phyloP scores from a whole-genome alignment of 2,113 vertebrate genomes.

The Corvus cornix region DNA sequence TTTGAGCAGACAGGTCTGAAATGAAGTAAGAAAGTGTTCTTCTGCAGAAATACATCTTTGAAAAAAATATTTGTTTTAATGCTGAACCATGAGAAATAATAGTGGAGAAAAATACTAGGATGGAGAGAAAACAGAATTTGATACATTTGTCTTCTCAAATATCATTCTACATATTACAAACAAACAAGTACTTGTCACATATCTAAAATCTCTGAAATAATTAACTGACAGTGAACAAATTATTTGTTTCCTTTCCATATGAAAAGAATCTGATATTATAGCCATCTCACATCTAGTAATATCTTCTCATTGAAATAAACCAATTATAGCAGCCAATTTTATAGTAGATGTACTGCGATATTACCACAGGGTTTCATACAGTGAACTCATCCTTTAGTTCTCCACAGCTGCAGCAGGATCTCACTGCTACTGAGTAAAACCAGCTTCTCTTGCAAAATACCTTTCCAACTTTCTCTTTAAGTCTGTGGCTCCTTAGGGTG shows the following conservation, averaged over 20 bases:
- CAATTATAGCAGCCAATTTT: background rate
- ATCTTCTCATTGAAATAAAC: background rate
- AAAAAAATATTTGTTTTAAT: background rate
- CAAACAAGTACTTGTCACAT: background rate
- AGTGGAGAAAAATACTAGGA: background rate
- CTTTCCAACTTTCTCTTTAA: background rate
- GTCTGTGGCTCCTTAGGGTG: background rate
- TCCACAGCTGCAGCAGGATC: background rate
- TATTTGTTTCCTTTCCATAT: background rate
- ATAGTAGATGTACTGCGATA: background rate
- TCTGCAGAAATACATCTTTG: background rate
- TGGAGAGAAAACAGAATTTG: background rate
- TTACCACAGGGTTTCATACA: background rate
- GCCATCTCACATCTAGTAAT: background rate
- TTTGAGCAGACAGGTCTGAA: background rate
- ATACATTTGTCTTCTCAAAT: background rate
- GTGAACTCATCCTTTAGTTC: background rate
- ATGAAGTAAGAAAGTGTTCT: background rate
- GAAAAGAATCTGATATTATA: background rate
- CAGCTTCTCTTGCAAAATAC: background rate
- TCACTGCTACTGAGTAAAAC: background rate
- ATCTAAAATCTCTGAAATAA: background rate
- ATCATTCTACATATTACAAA: background rate
- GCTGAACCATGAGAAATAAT: background rate
- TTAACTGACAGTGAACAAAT: background rate